These are phyloP conservation scores for Clarias batrachus DNA, from an alignment of 2,113 vertebrate species.

Conservation along the genomic window DNA sequence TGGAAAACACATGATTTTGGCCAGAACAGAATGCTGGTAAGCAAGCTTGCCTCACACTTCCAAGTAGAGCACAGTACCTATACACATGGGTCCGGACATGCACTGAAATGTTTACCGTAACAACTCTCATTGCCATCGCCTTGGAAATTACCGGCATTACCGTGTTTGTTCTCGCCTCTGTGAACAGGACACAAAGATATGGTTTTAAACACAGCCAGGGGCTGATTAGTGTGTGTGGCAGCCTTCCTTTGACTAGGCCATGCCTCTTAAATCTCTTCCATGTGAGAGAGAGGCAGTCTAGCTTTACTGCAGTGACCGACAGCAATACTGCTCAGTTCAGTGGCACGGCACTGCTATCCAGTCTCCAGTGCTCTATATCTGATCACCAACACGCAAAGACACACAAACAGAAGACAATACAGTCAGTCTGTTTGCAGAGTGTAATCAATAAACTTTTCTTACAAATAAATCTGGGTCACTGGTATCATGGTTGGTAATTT, in stretches of 20 bases:
- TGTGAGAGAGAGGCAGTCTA: too few species aligned
- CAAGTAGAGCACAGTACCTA: neutral
- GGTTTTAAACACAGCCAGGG: neutral
- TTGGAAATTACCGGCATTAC: constrained; percentile 15
- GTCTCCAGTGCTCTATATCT: neutral
- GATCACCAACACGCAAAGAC: neutral
- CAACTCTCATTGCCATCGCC: constrained; percentile 4
- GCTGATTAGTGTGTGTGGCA: neutral
- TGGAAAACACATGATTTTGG: constrained; percentile 44
- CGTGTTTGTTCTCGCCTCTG: neutral
- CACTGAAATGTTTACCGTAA: constrained; percentile 2
- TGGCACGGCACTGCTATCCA: neutral
- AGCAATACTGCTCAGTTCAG: neutral
- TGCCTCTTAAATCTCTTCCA: neutral
- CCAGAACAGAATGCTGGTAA: constrained; percentile 31
- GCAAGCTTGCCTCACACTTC: constrained; percentile 38
- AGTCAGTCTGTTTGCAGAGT: neutral
- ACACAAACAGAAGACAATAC: neutral
- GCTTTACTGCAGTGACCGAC: neutral
- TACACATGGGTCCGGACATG: neutral
- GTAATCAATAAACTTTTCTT: too few species aligned
- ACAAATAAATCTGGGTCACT: neutral
- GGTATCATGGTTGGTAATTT: neutral
- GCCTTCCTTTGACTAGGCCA: neutral
- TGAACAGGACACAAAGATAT: neutral